Evolutionary conservation across 92 coral and sea anemone species (phyloP), one percentile per base, ranked within the genome.

Genomic region (Montipora capitata): DNA sequence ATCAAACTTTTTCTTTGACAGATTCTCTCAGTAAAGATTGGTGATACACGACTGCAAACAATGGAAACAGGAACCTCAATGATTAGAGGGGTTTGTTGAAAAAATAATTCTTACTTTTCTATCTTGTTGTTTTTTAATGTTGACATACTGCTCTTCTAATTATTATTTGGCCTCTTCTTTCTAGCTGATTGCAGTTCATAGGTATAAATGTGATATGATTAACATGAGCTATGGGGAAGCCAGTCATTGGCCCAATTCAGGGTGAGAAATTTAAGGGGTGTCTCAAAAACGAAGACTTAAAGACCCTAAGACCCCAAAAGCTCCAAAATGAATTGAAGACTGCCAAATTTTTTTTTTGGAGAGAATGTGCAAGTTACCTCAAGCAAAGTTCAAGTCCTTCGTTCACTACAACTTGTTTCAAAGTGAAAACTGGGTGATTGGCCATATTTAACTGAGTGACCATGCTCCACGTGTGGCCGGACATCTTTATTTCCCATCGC

Each of bases 221-320:
- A 98, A 98, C 88, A 98, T 98, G 99, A 98, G 99, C 77, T 98
- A 96, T 83, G 99, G 99, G 16, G 99, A 98, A 87, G 98, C 99
- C 54, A 95, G 97, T 16, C 96, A 96, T 13, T 98, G 99, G 99
- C 96, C 99, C 0, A 95, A 98, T 87, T 87, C 96, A 71, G 99
- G 99, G 99, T 98, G 61, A 90, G 94, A 12, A 49, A 44, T 6
- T 54, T 27, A 27, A 27, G 35, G 35, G 0, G 35, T 27, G 35
- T 27, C 35, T 27, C 35, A 27, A 27, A 27, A 27, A 27, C 35
- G 2, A 27, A 27, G 35, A 27, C 35, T 27, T 27, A 1, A 27
- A 27, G 35, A 27, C 35, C 35, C 35, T 27, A 27, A 27, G 35
- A 27, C 35, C 35, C 35, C 35, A 27, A 27, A 27, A 27, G 35